Evolutionary conservation across 2,113 vertebrate species (phyloP).

Genomic region (Triplophysa tibetana): DNA sequence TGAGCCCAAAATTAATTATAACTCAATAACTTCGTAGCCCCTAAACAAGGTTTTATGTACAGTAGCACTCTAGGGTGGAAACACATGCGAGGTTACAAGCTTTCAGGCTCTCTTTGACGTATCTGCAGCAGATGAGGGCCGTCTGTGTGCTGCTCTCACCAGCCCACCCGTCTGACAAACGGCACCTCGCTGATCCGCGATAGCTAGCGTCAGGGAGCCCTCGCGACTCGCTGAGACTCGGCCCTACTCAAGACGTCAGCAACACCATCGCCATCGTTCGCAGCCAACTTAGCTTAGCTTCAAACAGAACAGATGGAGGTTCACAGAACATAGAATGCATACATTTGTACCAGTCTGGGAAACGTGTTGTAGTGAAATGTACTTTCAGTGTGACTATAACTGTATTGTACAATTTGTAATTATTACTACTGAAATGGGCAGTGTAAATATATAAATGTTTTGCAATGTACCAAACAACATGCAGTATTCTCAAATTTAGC

Average conservation of each 20-base stretch:
- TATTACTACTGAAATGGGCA: neutral
- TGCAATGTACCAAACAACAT: no score
- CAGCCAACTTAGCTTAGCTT: slow-evolving; percentile 64
- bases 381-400: neutral
- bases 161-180: slow-evolving; percentile 80
- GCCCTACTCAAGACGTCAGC: slow-evolving; percentile 65
- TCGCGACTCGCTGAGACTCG: slow-evolving; percentile 66
- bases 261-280: slow-evolving; percentile 45
- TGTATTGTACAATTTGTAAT: neutral
- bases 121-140: slow-evolving; percentile 78
- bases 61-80: slow-evolving; percentile 24
- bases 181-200: slow-evolving; percentile 61
- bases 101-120: slow-evolving; percentile 69
- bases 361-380: slow-evolving; percentile 33
- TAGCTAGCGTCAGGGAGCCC: slow-evolving; percentile 68
- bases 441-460: no score
- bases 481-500: no score
- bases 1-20: neutral
- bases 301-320: slow-evolving; percentile 49
- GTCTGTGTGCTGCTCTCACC: slow-evolving; percentile 78
- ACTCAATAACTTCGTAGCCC: neutral
- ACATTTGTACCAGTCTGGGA: slow-evolving; percentile 41
- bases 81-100: slow-evolving; percentile 66
- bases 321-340: slow-evolving; percentile 54
- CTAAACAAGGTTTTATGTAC: neutral